These are phyloP conservation scores for Melieria crassipennis DNA, from an alignment of 2,888 invertebrate species.

Conservation along the genomic window DNA sequence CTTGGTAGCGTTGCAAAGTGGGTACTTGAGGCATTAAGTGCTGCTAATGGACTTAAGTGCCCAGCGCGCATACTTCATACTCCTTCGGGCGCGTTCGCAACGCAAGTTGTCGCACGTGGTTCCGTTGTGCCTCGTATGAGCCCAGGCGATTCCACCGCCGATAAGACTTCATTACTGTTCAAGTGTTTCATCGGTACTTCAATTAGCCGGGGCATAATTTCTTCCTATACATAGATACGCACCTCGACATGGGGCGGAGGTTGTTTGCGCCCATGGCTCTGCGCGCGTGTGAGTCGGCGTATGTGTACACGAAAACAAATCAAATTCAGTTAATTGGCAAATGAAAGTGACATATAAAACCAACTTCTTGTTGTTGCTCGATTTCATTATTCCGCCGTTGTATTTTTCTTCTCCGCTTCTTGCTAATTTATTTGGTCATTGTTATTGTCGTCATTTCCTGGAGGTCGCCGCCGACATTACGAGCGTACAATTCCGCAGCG, in stretches of 20 bases:
- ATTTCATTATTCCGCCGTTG: not conserved
- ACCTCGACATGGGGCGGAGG: too few species aligned
- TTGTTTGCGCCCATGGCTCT: too few species aligned
- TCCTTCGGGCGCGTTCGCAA: too few species aligned
- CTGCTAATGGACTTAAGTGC: conserved; percentile 40
- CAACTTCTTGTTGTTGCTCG: conserved; percentile 4
- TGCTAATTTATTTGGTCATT: too few species aligned
- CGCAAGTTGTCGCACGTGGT: too few species aligned
- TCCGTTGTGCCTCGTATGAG: not conserved
- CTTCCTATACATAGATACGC: not conserved
- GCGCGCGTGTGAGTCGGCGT: too few species aligned
- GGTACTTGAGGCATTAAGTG: conserved; percentile 26
- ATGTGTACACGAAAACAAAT: conserved; percentile 34
- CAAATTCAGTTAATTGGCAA: conserved; percentile 54
- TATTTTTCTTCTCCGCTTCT: not conserved
- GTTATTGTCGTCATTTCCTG: too few species aligned
- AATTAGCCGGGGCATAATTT: conserved; percentile 45
- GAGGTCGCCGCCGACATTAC: too few species aligned
- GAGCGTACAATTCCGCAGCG: too few species aligned
- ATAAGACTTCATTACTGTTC: conserved; percentile 39
- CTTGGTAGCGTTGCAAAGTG: too few species aligned
- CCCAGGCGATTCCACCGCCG: conserved; percentile 2
- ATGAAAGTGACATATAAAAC: conserved; percentile 22
- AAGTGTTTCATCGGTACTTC: conserved; percentile 40
- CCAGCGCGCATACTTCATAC: conserved; percentile 11